Conservation (phyloP, 1,140 invertebrate genomes). For the Caenorhabditis brenneri region DNA sequence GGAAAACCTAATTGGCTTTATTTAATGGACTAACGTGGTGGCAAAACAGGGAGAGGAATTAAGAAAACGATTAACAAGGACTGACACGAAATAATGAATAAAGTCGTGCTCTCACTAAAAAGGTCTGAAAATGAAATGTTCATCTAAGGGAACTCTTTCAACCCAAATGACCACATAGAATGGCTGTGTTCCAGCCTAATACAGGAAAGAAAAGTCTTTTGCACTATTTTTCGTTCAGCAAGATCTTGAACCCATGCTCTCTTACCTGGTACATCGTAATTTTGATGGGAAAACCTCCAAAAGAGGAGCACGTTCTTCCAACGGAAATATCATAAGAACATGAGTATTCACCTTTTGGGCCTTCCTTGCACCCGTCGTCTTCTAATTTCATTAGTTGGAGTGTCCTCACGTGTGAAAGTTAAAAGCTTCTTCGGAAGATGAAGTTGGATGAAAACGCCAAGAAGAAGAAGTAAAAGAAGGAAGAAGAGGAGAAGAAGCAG, state of each 20-base stretch:
- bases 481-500: not conserved
- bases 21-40: not conserved
- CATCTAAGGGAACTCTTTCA: too few species aligned
- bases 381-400: conserved; percentile 39
- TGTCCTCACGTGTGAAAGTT: conserved; percentile 33
- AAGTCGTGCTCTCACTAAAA: too few species aligned
- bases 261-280: conserved; percentile 29
- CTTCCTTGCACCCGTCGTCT: not conserved
- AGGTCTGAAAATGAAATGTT: too few species aligned
- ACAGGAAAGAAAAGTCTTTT: not conserved
- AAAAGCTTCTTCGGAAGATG: not conserved
- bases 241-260: not conserved
- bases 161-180: too few species aligned
- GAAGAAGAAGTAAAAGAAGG: not conserved
- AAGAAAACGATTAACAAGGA: too few species aligned
- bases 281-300: conserved; percentile 8
- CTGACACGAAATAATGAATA: too few species aligned
- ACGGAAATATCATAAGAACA: conserved; percentile 2
- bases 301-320: not conserved
- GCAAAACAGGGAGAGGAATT: not conserved
- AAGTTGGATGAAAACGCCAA: not conserved
- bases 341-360: conserved; percentile 17
- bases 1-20: not conserved
- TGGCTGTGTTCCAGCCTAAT: too few species aligned
- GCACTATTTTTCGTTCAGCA: not conserved